Conservation (phyloP, 2,888 invertebrate species). For the Lapara coniferarum region DNA sequence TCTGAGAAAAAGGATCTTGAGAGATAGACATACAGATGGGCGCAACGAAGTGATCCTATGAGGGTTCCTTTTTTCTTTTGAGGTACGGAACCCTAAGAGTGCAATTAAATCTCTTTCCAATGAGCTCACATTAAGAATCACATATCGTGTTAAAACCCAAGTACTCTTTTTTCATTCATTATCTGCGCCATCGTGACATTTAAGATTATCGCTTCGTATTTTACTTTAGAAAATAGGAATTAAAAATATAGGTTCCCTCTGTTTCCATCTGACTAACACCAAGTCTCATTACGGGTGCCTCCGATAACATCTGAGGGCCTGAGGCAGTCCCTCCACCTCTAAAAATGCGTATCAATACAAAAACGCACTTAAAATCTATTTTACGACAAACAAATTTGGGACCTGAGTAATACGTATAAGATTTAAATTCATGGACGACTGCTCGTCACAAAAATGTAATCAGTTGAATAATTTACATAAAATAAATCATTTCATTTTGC, state of each 20-base stretch:
- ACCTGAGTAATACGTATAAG: background rate
- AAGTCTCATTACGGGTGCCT: conserved; percentile 71
- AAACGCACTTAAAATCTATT: conserved; percentile 39
- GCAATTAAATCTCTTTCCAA: background rate
- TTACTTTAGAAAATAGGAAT: conserved; percentile 53
- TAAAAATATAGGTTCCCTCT: conserved; percentile 53
- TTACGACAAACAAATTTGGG: background rate
- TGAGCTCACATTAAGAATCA: background rate
- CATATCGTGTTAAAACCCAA: background rate
- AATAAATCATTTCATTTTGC: background rate
- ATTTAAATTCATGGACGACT: background rate
- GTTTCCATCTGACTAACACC: conserved; percentile 70
- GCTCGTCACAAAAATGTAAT: background rate
- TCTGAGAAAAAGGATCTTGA: too few relatives aligned
- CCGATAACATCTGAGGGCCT: conserved; percentile 68
- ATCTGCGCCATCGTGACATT: conserved; percentile 36
- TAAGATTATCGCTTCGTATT: conserved; percentile 18
- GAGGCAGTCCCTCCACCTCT: conserved; percentile 49
- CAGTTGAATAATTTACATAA: conserved; percentile 4
- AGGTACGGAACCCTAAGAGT: too few relatives aligned
- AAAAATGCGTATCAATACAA: conserved; percentile 53
- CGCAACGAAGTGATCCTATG: too few relatives aligned
- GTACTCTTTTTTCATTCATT: conserved; percentile 27
- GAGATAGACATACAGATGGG: too few relatives aligned
- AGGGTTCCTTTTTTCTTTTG: too few relatives aligned